Evolutionary conservation across 2,888 invertebrate species (phyloP), one percentile per base, ranked within the genome.

Genomic region (Tinea semifulvella): DNA sequence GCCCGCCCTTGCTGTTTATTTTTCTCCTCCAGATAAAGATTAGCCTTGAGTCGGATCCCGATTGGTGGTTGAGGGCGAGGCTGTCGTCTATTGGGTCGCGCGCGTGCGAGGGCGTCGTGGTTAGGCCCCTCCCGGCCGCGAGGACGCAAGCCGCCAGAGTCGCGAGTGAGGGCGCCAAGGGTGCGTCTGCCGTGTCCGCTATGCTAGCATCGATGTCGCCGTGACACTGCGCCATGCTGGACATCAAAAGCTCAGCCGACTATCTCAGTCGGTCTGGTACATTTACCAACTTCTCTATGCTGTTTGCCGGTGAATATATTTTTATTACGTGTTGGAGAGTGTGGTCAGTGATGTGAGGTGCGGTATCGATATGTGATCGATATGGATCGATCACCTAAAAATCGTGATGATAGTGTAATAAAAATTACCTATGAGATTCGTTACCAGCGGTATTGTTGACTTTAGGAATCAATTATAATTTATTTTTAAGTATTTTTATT

Each of bases 261-360:
- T 94, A 94, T 83, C 86, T 94, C 67, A 89, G 89, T 81, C 89
- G 93, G 82, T 90, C 93, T 70, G 93, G 93, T 68, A 92, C 94
- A 52, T 94, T 95, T 76, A 91, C 94, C 76, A 94, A 94, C 83
- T 92, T 95, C 85, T 94, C 94, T 77, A 94, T 95, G 94, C 87
- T 95, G 66, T 94, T 94, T 84, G 92, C 92, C 81, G 93, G 93
- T 93, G 89, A 84, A 81, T 83, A 71, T 74, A 52, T 48, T 49
- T 53, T 55, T 58, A 53, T 51, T 53, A 50, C 52, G 54, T 47
- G 54, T 63, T 64, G 61, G 2, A 18, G 54, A 57, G 66, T 63
- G 59, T 47, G 51, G 60, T 61, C 57, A 54, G 52, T 60, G 54
- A 49, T 53, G 49, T 42, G 18, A 36, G 36, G 31, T 31, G 13